These are phyloP conservation scores for Drosophila ananassae DNA, from an alignment of 1,140 invertebrate genomes.

Conservation along the genomic window DNA sequence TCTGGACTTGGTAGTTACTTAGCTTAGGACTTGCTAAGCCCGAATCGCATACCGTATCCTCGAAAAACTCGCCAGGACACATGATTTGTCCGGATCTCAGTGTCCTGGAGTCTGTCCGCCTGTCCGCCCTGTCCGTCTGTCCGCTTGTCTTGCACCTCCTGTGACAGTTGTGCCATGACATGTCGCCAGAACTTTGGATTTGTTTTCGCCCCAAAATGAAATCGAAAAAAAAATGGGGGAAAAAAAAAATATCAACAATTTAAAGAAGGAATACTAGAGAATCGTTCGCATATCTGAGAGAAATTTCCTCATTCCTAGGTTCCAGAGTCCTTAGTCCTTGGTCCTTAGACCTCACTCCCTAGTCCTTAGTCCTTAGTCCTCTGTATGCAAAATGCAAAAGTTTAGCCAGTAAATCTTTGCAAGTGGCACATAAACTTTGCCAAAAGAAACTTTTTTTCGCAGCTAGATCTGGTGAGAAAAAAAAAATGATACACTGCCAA, in stretches of 20 bases:
- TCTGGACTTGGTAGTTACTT: conserved; percentile 14
- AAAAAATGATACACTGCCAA: conserved; percentile 75
- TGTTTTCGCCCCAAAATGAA: conserved; percentile 47
- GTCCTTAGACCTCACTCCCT: conserved; percentile 4
- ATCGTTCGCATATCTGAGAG: conserved; percentile 26
- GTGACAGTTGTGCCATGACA: conserved; percentile 53
- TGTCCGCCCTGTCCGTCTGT: neutral
- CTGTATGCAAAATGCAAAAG: conserved; percentile 79
- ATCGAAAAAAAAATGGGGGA: neutral
- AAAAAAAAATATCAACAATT: conserved; percentile 24
- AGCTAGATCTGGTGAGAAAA: conserved; percentile 42
- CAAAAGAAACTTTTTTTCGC: conserved; percentile 71
- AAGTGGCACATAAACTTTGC: conserved; percentile 81
- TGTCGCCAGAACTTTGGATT: conserved; percentile 57
- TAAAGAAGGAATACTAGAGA: neutral
- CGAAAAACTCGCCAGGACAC: neutral
- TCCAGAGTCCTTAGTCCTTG: conserved; percentile 1
- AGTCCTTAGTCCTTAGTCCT: conserved; percentile 9
- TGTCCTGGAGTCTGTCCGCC: neutral
- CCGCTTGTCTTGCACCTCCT: conserved; percentile 49
- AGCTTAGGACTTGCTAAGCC: neutral
- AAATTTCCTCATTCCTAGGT: conserved; percentile 9
- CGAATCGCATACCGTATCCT: neutral
- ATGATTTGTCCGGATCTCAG: conserved; percentile 12
- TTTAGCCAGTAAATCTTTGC: conserved; percentile 81